Conservation (phyloP, 2,113 vertebrate species). For the Hippocampus barbouri region DNA sequence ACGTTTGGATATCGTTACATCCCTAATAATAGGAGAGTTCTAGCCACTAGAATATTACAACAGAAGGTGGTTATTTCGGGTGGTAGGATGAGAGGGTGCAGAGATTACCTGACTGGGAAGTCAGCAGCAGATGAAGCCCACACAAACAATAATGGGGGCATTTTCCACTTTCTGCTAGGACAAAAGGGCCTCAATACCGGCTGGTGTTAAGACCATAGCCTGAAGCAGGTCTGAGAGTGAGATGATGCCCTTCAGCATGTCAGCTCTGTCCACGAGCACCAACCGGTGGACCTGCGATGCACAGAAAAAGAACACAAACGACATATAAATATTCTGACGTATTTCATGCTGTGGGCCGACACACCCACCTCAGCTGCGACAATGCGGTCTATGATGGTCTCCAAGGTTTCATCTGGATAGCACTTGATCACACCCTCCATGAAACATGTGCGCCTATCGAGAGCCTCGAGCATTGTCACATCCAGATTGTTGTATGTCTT, state of each 20-base stretch:
- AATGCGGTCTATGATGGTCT: conserved; percentile 82
- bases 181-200: conserved; percentile 86
- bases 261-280: conserved; percentile 86
- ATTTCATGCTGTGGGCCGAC: not conserved
- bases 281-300: conserved; percentile 86
- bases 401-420: conserved; percentile 82
- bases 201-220: conserved; percentile 89
- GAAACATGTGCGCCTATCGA: conserved; percentile 71
- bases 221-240: conserved; percentile 97
- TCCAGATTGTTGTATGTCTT: conserved; percentile 90
- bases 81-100: conserved; percentile 1
- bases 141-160: conserved; percentile 4
- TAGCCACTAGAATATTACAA: not conserved
- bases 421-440: conserved; percentile 89
- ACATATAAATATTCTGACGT: not conserved
- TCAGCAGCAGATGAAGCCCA: conserved; percentile 15
- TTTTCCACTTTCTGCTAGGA: conserved; percentile 65
- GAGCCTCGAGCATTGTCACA: conserved; percentile 81
- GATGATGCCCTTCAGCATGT: conserved; percentile 82
- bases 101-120: conserved; percentile 24
- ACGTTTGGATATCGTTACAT: no score
- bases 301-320: not conserved
- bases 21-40: not conserved
- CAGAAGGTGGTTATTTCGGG: not conserved
- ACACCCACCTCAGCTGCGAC: conserved; percentile 80